Evolutionary conservation across 2,888 invertebrate species (phyloP), one percentile per base, ranked within the genome.

Genomic region (Oxycera nigricornis): DNA sequence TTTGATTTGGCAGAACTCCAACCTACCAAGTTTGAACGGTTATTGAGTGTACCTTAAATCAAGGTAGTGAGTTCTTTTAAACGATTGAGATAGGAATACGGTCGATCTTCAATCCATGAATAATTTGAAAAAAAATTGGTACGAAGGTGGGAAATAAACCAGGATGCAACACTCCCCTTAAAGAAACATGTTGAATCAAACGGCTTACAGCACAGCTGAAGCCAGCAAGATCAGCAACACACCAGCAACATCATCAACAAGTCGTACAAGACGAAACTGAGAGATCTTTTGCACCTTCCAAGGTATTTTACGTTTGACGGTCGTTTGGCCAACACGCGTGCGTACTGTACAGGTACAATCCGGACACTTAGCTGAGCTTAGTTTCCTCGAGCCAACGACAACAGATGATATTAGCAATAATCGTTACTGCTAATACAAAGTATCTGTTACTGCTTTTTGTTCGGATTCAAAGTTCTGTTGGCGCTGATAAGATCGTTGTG

Each of bases 251-350:
- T 65, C 65, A 41, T 2, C 65, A 65, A 65, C 65, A 65, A 65
- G 41, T 22, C 65, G 70, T 31, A 55, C 70, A 70, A 70, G 70
- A 70, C 55, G 70, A 70, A 70, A 55, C 70, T 55, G 52, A 70
- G 35, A 52, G 67, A 61, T 73, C 73, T 76, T 77, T 76, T 76
- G 77, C 77, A 75, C 75, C 76, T 78, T 77, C 79, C 81, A 80
- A 83, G 81, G 83, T 85, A 85, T 85, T 85, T 85, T 82, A 82
- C 82, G 82, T 84, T 84, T 82, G 83, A 83, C 83, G 82, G 82
- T 85, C 82, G 82, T 81, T 82, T 82, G 80, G 83, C 82, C 81
- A 83, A 82, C 85, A 84, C 84, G 85, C 83, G 83, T 55, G 62
- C 72, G 65, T 61, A 52, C 31, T 30, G 52, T 70, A 55, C 30